A percentile compares a stretch with the other conserved stretches of the same genome.
Evolutionary conservation across 1,140 invertebrate species (phyloP).

Genomic region (Eumaeus atala): DNA sequence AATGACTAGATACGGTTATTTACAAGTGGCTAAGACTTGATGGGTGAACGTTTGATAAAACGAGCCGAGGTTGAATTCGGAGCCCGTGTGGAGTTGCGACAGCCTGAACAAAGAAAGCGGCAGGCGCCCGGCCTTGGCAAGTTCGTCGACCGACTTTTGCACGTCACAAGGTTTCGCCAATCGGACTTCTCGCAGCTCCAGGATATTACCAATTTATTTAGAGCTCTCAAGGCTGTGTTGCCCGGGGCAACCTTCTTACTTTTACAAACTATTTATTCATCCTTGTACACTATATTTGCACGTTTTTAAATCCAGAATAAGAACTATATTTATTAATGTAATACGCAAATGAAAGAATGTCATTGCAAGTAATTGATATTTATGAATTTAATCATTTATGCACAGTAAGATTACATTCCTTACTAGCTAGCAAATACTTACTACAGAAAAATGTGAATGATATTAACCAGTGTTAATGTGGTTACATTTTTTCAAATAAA

Average conservation of each 20-base stretch:
- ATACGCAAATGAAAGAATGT: too few relatives aligned
- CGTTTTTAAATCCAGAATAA: too few relatives aligned
- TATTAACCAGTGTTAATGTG: too few relatives aligned
- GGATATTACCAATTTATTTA: constrained; percentile 71
- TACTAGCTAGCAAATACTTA: too few relatives aligned
- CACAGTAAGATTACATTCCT: too few relatives aligned
- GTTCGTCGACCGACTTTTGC: constrained; percentile 71
- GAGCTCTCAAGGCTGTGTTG: constrained; percentile 59
- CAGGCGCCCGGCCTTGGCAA: constrained; percentile 57
- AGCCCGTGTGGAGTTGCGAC: constrained; percentile 50
- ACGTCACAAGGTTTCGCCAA: constrained; percentile 72
- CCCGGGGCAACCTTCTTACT: constrained; percentile 57
- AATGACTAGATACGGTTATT: constrained; percentile 15
- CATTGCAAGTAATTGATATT: too few relatives aligned
- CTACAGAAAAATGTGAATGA: too few relatives aligned
- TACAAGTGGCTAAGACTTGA: constrained; percentile 46
- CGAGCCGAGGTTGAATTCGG: constrained; percentile 53
- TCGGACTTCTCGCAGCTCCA: constrained; percentile 66
- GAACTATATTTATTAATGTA: too few relatives aligned
- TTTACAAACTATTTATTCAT: constrained; percentile 26
- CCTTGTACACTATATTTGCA: too few relatives aligned
- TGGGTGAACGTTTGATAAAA: constrained; percentile 61
- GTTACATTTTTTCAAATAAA: too few relatives aligned
- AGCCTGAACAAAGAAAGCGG: constrained; percentile 69
- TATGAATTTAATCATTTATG: too few relatives aligned